These are phyloP conservation scores for Palythoa caribaeorum DNA, from an alignment of 92 coral and sea anemone genomes.

Conservation along the genomic window DNA sequence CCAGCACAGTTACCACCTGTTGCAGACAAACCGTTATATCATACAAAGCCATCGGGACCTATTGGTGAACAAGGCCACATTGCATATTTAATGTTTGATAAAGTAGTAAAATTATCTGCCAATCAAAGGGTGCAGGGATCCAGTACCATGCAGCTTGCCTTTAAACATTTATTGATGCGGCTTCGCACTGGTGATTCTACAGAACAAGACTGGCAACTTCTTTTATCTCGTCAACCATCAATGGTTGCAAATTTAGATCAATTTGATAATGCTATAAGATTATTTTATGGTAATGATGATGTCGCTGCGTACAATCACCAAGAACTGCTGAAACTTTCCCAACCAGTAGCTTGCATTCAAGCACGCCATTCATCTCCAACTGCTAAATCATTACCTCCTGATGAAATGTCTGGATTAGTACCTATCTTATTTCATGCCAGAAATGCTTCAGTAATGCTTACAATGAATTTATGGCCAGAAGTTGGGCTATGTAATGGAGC, in stretches of 20 bases:
- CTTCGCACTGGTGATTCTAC: constrained; percentile 61
- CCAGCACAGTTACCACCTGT: constrained; percentile 72
- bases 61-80: constrained; percentile 74
- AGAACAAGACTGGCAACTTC: constrained; percentile 65
- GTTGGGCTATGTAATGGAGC: constrained; percentile 72
- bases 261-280: constrained; percentile 60
- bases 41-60: constrained; percentile 59
- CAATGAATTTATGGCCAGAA: constrained; percentile 69
- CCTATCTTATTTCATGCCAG: constrained; percentile 54
- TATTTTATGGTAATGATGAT: constrained; percentile 48
- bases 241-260: constrained; percentile 57
- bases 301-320: constrained; percentile 52
- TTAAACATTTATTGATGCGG: constrained; percentile 47
- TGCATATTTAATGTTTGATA: constrained; percentile 67
- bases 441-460: constrained; percentile 67
- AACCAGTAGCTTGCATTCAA: constrained; percentile 56
- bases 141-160: constrained; percentile 39
- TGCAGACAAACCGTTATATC: constrained; percentile 67
- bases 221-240: constrained; percentile 64
- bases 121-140: constrained; percentile 68
- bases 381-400: constrained; percentile 55
- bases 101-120: constrained; percentile 55
- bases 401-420: constrained; percentile 67
- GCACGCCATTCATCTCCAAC: constrained; percentile 58
- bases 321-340: constrained; percentile 47